Evolutionary conservation across 2,113 vertebrate species (phyloP).

Genomic region (Elephantulus edwardii): DNA sequence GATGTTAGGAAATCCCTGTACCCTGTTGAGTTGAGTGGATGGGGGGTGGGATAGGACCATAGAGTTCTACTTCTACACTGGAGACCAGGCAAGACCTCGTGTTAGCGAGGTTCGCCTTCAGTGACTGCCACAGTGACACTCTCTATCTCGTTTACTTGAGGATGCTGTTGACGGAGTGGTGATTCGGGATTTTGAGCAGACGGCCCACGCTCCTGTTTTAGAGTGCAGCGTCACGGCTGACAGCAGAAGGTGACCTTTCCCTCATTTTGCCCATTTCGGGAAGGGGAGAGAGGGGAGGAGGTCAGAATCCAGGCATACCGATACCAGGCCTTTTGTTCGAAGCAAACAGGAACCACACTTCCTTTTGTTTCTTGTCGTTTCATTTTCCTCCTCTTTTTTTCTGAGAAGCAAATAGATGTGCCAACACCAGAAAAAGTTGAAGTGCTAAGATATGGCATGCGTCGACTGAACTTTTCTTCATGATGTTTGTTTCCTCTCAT

Average conservation of each 20-base stretch:
- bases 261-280: background rate
- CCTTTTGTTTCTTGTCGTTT: background rate
- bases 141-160: constrained; percentile 70
- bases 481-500: background rate
- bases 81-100: background rate
- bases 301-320: rapidly evolving
- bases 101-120: background rate
- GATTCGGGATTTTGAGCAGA: constrained; percentile 77
- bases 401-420: background rate
- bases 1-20: background rate
- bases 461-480: background rate
- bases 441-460: background rate
- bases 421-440: background rate
- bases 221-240: constrained; percentile 84
- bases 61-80: background rate
- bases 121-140: constrained; percentile 29
- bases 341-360: background rate
- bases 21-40: background rate
- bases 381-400: background rate
- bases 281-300: background rate
- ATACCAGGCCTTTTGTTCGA: background rate
- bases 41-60: background rate
- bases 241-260: constrained; percentile 83
- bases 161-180: constrained; percentile 71
- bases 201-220: constrained; percentile 79